Conservation (phyloP, 2,888 invertebrate genomes). For the Emesis furor region DNA sequence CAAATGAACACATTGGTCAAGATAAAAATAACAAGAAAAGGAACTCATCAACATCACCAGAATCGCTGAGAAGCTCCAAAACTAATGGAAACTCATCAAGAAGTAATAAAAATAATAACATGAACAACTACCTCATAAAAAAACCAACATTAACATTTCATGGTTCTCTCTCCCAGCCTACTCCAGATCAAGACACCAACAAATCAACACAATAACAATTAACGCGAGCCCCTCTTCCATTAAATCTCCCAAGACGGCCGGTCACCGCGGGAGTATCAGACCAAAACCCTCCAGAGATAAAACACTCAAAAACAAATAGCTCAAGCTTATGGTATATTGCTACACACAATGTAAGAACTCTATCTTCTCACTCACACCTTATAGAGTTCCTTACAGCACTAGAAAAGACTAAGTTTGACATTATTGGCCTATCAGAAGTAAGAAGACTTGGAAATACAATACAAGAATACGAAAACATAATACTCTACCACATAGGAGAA, state of each 20-base stretch:
- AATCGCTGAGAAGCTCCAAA: neutral
- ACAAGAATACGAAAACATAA: neutral
- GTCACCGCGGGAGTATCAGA: neutral
- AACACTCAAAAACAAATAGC: neutral
- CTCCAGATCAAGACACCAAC: neutral
- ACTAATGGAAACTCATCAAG: neutral
- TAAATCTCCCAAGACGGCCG: neutral
- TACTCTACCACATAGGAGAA: conserved; percentile 2
- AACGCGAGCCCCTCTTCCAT: neutral
- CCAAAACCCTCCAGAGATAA: neutral
- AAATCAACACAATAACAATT: neutral
- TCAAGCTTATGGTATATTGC: neutral
- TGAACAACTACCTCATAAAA: neutral
- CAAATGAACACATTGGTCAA: neutral
- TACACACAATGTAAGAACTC: conserved; percentile 45
- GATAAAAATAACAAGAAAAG: neutral
- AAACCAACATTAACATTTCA: neutral
- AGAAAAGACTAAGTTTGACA: neutral
- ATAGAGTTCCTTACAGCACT: no score
- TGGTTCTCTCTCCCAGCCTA: neutral
- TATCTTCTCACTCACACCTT: neutral
- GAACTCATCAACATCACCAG: neutral
- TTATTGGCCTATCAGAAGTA: neutral
- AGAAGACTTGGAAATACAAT: neutral
- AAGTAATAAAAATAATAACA: neutral